Conservation (phyloP, 2,888 invertebrate species). For the Dicyrtoma fusca region DNA sequence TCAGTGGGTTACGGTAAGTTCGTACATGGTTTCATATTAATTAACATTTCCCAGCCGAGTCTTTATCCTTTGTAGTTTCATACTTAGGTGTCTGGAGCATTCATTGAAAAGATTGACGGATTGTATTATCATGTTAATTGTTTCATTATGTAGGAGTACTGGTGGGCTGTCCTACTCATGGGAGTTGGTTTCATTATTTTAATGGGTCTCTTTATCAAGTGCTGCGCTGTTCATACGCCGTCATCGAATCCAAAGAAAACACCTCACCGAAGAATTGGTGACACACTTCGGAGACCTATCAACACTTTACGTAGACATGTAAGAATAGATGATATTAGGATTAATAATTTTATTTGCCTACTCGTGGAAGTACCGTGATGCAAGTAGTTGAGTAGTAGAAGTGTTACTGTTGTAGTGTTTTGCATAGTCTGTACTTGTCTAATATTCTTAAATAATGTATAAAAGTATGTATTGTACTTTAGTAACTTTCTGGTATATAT, state of each 20-base stretch:
- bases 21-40: not conserved
- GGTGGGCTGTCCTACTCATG: constrained; percentile 94
- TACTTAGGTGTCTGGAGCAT: not conserved
- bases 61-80: not conserved
- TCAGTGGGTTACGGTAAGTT: constrained; percentile 83
- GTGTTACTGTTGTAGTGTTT: not conserved
- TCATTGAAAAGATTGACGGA: not conserved
- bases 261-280: constrained; percentile 89
- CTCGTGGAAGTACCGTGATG: too few relatives aligned
- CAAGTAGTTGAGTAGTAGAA: not conserved
- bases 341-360: not conserved
- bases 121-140: constrained; percentile 15
- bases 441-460: too few relatives aligned
- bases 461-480: too few relatives aligned
- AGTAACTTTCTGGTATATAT: too few relatives aligned
- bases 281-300: constrained; percentile 87
- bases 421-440: too few relatives aligned
- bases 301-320: constrained; percentile 88
- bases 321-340: constrained; percentile 54
- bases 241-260: constrained; percentile 97
- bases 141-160: constrained; percentile 69
- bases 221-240: constrained; percentile 99
- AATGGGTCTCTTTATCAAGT: constrained; percentile 96
- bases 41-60: not conserved
- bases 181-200: constrained; percentile 89